These are phyloP conservation scores for Syrrhaptes paradoxus DNA, from an alignment of 2,113 vertebrate species.

Conservation along the genomic window DNA sequence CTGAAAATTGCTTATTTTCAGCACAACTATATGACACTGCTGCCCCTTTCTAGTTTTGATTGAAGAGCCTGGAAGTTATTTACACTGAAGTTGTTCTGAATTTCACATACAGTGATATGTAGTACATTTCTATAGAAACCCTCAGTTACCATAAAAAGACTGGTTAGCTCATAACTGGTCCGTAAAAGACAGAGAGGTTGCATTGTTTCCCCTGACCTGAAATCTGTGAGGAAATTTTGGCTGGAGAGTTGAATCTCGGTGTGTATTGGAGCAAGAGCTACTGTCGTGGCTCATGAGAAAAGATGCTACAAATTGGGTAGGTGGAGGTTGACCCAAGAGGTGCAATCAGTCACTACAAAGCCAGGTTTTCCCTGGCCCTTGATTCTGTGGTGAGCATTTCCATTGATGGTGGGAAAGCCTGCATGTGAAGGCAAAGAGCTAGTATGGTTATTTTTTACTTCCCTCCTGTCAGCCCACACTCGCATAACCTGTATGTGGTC, in stretches of 20 bases:
- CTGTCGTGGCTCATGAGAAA: background rate
- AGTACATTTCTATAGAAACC: background rate
- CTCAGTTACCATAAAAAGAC: background rate
- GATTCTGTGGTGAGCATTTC: background rate
- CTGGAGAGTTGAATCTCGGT: background rate
- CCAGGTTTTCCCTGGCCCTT: background rate
- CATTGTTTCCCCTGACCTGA: background rate
- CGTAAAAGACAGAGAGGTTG: background rate
- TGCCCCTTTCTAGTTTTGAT: background rate
- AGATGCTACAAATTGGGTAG: background rate
- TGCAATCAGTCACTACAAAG: background rate
- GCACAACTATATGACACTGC: background rate
- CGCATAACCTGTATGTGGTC: background rate
- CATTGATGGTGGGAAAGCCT: background rate
- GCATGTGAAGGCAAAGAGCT: background rate
- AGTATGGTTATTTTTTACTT: background rate
- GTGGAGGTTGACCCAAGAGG: background rate
- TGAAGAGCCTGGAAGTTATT: background rate
- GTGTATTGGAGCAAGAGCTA: fast-evolving
- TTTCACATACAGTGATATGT: background rate
- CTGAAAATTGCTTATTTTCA: background rate
- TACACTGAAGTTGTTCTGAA: background rate
- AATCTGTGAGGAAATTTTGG: background rate
- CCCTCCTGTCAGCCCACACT: background rate
- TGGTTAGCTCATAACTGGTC: background rate